Evolutionary conservation across 2,113 vertebrate species (phyloP).

Genomic region (Mobula hypostoma): DNA sequence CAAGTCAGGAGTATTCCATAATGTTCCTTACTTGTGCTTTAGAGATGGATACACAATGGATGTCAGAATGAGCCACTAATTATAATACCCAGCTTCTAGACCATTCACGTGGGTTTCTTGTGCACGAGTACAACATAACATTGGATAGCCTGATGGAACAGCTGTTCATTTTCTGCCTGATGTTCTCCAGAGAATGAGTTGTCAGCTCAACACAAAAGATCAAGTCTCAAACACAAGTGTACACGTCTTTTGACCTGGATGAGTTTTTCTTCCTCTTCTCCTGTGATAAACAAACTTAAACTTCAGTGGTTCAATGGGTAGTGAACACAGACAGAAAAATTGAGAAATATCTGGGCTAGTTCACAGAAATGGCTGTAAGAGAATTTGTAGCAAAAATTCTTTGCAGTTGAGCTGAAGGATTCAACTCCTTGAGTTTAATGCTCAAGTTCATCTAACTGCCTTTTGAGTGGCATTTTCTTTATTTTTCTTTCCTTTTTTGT

Average conservation of each 20-base stretch:
- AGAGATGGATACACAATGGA: no score
- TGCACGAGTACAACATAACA: background rate
- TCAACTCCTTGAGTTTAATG: background rate
- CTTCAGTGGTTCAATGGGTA: background rate
- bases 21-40: no score
- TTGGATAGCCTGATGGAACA: background rate
- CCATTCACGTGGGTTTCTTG: background rate
- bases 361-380: background rate
- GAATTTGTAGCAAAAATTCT: background rate
- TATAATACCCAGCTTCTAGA: no score
- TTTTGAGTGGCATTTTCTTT: background rate
- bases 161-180: background rate
- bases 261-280: no score
- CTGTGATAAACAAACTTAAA: background rate
- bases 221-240: background rate
- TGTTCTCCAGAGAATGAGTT: background rate
- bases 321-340: background rate
- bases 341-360: background rate
- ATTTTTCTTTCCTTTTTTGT: background rate
- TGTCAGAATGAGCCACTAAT: no score
- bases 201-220: background rate
- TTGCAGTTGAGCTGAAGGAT: background rate
- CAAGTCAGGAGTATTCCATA: no score
- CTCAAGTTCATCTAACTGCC: background rate
- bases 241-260: background rate